Percentiles rank a stretch among this genome's conserved stretches.
Conservation (phyloP, 2,888 invertebrate genomes). For the Ophion costatus region DNA sequence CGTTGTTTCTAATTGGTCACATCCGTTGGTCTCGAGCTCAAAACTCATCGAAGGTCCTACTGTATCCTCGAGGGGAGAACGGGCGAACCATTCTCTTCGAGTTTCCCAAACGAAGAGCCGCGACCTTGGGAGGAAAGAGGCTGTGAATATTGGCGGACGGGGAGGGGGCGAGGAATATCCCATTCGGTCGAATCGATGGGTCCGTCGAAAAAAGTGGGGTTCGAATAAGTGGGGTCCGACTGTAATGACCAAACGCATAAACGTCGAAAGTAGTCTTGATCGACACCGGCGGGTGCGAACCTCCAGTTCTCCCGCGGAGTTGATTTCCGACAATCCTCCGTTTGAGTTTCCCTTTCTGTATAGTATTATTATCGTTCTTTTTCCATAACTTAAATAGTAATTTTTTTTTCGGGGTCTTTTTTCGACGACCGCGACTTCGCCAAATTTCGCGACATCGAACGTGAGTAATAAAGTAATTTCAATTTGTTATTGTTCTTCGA, state of each 20-base stretch:
- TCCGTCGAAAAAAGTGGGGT: slow-evolving; percentile 13
- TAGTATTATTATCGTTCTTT: background rate
- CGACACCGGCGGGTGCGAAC: slow-evolving; percentile 39
- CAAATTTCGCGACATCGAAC: background rate
- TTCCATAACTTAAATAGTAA: background rate
- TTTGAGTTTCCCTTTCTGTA: background rate
- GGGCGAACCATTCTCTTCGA: background rate
- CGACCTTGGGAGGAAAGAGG: slow-evolving; percentile 5
- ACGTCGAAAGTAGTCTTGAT: slow-evolving; percentile 50
- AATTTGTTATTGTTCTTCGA: background rate
- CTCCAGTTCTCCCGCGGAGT: background rate
- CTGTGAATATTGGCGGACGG: background rate
- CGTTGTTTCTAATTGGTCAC: background rate
- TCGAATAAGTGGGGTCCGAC: slow-evolving; percentile 36
- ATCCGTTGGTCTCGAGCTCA: background rate
- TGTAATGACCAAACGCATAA: slow-evolving; percentile 54
- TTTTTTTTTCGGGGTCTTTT: background rate
- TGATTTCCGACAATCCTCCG: slow-evolving; percentile 1
- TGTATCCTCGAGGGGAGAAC: background rate
- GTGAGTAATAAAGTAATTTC: slow-evolving; percentile 3
- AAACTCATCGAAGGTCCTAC: background rate
- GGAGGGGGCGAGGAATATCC: background rate
- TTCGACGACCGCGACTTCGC: background rate
- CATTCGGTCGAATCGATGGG: background rate
- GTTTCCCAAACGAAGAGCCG: slow-evolving; percentile 3